Base-by-base conservation (phyloP, 2,888 invertebrate genomes). In the Lochmaea crataegi region DNA sequence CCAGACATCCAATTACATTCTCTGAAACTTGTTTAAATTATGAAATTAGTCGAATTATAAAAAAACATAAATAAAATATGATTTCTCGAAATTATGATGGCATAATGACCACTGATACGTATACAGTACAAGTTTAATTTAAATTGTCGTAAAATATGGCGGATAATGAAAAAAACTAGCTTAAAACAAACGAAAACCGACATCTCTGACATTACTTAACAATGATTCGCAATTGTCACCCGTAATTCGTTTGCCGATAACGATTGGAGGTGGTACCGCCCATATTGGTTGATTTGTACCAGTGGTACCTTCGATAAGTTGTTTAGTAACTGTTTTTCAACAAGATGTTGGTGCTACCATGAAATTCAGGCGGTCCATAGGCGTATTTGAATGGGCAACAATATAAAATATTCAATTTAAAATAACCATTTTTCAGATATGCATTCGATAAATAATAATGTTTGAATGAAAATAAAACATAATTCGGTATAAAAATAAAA, bases 171-270 rank as follows among this genome's bases (percentile, higher is more conserved):
- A 83, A 84, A 82, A 81, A 83, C 80, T 80, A 76, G 82, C 76
- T 76, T 79, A 81, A 72, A 72, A 72, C 72, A 68, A 72, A 56
- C 64, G 72, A 72, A 72, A 42, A 63, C 61, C 38, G 70, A 68
- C 65, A 65, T 65, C 68, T 68, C 60, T 65, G 69, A 70, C 42
- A 41, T 42, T 42, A 69, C 60, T 63, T 61, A 65, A 57, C 61
- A 67, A 71, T 76, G 82, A 80, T 82, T 82, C 76, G 82, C 83
- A 82, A 83, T 82, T 83, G 82, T 83, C 83, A 81, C 82, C 83
- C 83, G 81, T 83, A 82, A 81, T 80, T 81, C 82, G 82, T 82
- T 82, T 80, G 81, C 80, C 78, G 81, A 81, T 83, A 83, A 82
- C 81, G 82, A 80, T 32, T 78, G 73, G 74, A 63, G 61, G 10